These are phyloP conservation scores for Sminthurinus aureus DNA, from an alignment of 2,888 invertebrate genomes.

Conservation along the genomic window DNA sequence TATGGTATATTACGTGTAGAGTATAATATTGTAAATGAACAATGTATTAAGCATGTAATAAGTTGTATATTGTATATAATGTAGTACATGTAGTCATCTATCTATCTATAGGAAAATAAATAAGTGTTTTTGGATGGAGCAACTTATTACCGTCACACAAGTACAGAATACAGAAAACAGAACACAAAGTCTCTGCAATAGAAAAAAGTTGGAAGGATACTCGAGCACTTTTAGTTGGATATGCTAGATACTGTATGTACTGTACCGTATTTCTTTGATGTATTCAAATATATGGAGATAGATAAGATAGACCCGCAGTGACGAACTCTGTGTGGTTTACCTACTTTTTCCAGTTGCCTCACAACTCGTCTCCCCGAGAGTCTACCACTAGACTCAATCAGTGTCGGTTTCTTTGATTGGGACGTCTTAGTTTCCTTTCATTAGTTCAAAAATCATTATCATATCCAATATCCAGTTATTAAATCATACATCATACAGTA, in stretches of 20 bases:
- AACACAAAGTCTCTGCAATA: neutral
- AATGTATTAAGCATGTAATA: too few relatives aligned
- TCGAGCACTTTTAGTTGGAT: neutral
- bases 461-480: neutral
- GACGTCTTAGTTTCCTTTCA: constrained; percentile 5
- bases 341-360: constrained; percentile 25
- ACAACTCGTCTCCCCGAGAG: constrained; percentile 29
- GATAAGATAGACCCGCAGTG: constrained; percentile 25
- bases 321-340: constrained; percentile 28
- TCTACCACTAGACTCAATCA: constrained; percentile 30
- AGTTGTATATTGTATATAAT: too few relatives aligned
- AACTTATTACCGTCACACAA: constrained; percentile 4
- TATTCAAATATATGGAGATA: constrained; percentile 19
- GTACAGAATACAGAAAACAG: too few relatives aligned
- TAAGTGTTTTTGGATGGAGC: constrained; percentile 10
- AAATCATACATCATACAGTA: neutral
- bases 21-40: too few relatives aligned
- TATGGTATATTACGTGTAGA: too few relatives aligned
- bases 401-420: constrained; percentile 36
- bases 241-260: too few relatives aligned
- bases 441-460: neutral
- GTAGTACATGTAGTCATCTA: too few relatives aligned
- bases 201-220: constrained; percentile 20
- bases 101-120: neutral
- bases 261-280: neutral